These are phyloP conservation scores for Aphidoletes aphidimyza DNA, from an alignment of 2,888 invertebrate genomes.

Conservation along the genomic window DNA sequence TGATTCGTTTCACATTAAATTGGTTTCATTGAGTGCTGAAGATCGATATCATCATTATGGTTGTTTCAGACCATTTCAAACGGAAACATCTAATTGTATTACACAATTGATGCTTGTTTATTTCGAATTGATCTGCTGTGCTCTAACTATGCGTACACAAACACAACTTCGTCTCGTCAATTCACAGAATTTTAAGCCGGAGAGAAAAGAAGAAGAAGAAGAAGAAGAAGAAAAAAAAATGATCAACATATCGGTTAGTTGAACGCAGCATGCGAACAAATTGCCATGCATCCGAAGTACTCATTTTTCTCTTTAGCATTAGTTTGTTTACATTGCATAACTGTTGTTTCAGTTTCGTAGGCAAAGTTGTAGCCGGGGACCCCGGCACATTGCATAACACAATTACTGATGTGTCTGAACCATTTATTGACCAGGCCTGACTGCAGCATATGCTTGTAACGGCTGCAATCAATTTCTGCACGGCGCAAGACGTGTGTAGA, in stretches of 20 bases:
- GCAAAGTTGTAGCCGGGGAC: too few relatives aligned
- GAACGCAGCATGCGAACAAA: constrained; percentile 12
- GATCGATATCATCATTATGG: neutral
- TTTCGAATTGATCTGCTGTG: neutral
- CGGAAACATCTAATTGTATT: neutral
- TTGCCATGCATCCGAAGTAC: neutral
- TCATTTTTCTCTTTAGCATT: neutral
- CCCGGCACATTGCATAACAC: constrained; percentile 32
- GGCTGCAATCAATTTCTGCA: neutral
- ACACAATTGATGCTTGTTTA: neutral
- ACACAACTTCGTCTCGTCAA: too few relatives aligned
- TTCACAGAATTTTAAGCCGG: too few relatives aligned
- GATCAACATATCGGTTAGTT: neutral
- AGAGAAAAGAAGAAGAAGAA: too few relatives aligned
- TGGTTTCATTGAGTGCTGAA: neutral
- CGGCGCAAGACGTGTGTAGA: too few relatives aligned
- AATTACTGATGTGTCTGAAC: neutral
- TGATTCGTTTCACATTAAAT: too few relatives aligned
- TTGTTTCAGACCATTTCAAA: neutral
- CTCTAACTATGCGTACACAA: neutral
- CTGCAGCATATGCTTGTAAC: neutral
- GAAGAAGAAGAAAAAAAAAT: too few relatives aligned
- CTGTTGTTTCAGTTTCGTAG: constrained; percentile 17
- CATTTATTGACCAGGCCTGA: neutral
- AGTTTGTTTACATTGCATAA: constrained; percentile 29